Base-by-base conservation (phyloP, 2,797 vertebrate genomes). In the Denticeps clupeoides region DNA sequence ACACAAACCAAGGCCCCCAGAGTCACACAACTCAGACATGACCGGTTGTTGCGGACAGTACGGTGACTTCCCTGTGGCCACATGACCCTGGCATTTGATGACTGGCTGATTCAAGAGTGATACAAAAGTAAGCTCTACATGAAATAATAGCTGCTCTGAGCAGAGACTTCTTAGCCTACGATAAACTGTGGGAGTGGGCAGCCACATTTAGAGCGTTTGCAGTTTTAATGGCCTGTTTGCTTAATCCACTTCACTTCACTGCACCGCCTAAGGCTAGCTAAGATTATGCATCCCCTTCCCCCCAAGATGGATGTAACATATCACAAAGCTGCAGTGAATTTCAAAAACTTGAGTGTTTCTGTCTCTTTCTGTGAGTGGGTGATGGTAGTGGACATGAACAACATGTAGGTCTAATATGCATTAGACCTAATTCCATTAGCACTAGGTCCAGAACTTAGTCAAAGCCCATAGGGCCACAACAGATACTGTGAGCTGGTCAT, bases 161-260 rank as follows among this genome's bases (percentile, higher is more conserved):
- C 49, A 41, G 18, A 28, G 13, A 32, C 19, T 58, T 52, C 59
- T 59, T 55, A 44, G 50, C 61, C 71, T 67, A 70, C 51, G 63
- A 77, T 73, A 73, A 75, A 64, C 62, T 71, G 58, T 52, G 72
- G 68, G 64, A 73, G 60, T 55, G 65, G 66, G 65, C 47, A 63
- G 56, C 51, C 45, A 45, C 47, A 65, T 56, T 47, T 59, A 53
- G 51, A 63, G n/a, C 21, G 61, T 69, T 71, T 35, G 41, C 51
- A 47, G 51, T 74, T 60, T 77, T 75, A 76, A 75, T 69, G 63
- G 62, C 65, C 58, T 60, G 61, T 67, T 78, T 73, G 67, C 60
- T 67, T 77, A 81, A 78, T 74, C 71, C 55, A 67, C 67, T 72
- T 73, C 55, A 67, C 67, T 72, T 73, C 62, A 64, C 51, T 62